Conservation (phyloP, 1,140 invertebrate species). For the Diachasma alloeum region DNA sequence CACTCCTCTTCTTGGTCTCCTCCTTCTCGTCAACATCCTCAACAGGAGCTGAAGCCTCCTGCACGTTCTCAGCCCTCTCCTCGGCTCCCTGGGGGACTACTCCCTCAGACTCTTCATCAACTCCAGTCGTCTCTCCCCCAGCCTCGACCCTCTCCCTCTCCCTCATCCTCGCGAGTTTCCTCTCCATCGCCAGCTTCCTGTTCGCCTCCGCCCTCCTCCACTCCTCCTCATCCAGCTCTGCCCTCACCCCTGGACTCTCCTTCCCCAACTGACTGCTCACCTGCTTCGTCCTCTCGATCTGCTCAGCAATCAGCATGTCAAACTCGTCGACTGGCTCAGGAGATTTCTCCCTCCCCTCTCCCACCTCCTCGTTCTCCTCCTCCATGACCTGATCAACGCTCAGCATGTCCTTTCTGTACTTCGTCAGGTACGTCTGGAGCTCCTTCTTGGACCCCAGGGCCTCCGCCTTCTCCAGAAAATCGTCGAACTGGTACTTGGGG, state of each 20-base stretch:
- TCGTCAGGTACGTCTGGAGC: slow-evolving; percentile 70
- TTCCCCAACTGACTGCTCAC: neutral
- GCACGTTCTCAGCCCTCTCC: neutral
- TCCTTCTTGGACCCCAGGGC: slow-evolving; percentile 78
- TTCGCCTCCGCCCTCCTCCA: slow-evolving; percentile 49
- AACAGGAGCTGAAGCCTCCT: neutral
- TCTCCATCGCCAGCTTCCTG: slow-evolving; percentile 44
- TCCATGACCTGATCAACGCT: slow-evolving; percentile 41
- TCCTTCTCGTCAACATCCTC: neutral
- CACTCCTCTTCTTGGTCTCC: slow-evolving; percentile 26
- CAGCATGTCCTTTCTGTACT: slow-evolving; percentile 72
- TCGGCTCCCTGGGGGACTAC: neutral
- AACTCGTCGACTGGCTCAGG: slow-evolving; percentile 61
- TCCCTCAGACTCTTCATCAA: neutral
- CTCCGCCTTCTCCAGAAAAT: slow-evolving; percentile 84
- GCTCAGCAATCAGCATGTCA: slow-evolving; percentile 64
- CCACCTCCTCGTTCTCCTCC: slow-evolving; percentile 46
- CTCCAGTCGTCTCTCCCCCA: neutral
- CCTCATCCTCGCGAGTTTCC: slow-evolving; percentile 37
- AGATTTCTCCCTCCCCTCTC: slow-evolving; percentile 41
- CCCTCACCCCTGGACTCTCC: no score
- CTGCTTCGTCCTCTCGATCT: slow-evolving; percentile 44
- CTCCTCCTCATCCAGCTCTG: slow-evolving; percentile 38
- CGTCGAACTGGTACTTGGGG: slow-evolving; percentile 87
- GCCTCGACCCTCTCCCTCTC: slow-evolving; percentile 15